phyloP scores from a whole-genome alignment of 2,888 invertebrate genomes.

The Deilephila elpenor region DNA sequence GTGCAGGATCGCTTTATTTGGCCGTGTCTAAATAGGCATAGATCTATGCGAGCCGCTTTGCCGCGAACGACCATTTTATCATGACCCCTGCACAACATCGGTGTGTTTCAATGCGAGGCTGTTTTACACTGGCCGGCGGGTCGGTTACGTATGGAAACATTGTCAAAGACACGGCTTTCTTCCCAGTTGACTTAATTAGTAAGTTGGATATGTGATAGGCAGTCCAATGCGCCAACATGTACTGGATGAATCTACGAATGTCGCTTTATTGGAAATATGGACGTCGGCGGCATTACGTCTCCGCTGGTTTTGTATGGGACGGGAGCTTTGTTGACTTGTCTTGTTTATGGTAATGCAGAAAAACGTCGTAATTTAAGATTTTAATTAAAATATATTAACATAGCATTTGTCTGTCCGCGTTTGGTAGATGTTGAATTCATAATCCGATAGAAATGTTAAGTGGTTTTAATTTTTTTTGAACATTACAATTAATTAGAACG shows the following conservation, averaged over 20 bases:
- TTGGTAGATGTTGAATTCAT: neutral
- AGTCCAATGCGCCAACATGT: slow-evolving; percentile 76
- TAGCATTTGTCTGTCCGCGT: slow-evolving; percentile 3
- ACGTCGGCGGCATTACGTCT: slow-evolving; percentile 62
- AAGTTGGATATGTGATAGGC: slow-evolving; percentile 84
- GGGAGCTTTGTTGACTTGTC: slow-evolving; percentile 40
- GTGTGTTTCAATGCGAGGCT: slow-evolving; percentile 46
- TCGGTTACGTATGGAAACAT: slow-evolving; percentile 81
- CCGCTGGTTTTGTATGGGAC: slow-evolving; percentile 56
- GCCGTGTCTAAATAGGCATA: slow-evolving; percentile 81
- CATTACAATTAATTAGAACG: too few relatives aligned
- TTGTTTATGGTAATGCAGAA: slow-evolving; percentile 29
- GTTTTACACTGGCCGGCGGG: slow-evolving; percentile 53
- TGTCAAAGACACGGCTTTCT: slow-evolving; percentile 84
- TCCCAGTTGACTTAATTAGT: slow-evolving; percentile 83
- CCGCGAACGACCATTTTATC: slow-evolving; percentile 60
- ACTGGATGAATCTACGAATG: slow-evolving; percentile 73
- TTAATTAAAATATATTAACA: slow-evolving; percentile 24
- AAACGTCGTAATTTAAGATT: slow-evolving; percentile 13
- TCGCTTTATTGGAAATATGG: slow-evolving; percentile 82
- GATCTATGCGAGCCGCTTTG: slow-evolving; percentile 79
- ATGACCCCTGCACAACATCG: slow-evolving; percentile 46
- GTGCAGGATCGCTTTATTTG: slow-evolving; percentile 70
- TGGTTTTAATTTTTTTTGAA: too few relatives aligned
- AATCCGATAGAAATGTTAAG: too few relatives aligned